Percentiles rank a stretch among this genome's conserved stretches.
Conservation (phyloP, 2,888 invertebrate species). For the Aphelenchoides bicaudatus region DNA sequence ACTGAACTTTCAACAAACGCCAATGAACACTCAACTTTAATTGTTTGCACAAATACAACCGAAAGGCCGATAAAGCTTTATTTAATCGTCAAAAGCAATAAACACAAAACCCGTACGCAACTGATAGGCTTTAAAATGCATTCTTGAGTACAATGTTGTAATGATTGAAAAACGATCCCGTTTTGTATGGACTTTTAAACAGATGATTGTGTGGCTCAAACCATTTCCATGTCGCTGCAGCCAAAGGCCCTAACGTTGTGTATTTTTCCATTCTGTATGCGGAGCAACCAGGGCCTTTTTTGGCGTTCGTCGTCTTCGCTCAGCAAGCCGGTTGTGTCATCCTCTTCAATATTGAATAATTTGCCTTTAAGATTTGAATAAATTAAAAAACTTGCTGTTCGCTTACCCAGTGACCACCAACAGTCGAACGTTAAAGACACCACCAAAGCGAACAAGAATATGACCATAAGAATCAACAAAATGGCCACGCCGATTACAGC, state of each 20-base stretch:
- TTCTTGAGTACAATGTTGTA: too few species aligned
- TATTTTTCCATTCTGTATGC: slow-evolving; percentile 23
- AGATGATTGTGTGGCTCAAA: too few species aligned
- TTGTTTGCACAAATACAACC: too few species aligned
- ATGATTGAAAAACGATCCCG: too few species aligned
- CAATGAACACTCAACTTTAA: too few species aligned
- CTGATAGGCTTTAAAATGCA: too few species aligned
- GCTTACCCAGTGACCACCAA: slow-evolving; percentile 17
- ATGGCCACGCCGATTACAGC: slow-evolving; percentile 15
- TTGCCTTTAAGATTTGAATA: slow-evolving; percentile 1
- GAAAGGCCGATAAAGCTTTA: too few species aligned
- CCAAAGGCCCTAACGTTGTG: slow-evolving; percentile 23
- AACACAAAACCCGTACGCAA: too few species aligned
- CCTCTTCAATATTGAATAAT: slow-evolving; percentile 20
- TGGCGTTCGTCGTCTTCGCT: not conserved
- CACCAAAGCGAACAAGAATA: slow-evolving; percentile 18
- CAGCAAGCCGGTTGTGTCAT: slow-evolving; percentile 16
- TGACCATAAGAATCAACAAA: not conserved
- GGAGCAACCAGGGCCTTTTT: slow-evolving; percentile 19
- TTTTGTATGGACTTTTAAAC: too few species aligned
- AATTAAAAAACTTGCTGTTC: not conserved
- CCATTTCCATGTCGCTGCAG: slow-evolving; percentile 20
- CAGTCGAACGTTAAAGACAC: slow-evolving; percentile 16
- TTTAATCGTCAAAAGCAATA: too few species aligned
- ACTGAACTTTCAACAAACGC: too few species aligned